phyloP scores from a whole-genome alignment of 2,888 invertebrate species.

The Acronicta leporina region DNA sequence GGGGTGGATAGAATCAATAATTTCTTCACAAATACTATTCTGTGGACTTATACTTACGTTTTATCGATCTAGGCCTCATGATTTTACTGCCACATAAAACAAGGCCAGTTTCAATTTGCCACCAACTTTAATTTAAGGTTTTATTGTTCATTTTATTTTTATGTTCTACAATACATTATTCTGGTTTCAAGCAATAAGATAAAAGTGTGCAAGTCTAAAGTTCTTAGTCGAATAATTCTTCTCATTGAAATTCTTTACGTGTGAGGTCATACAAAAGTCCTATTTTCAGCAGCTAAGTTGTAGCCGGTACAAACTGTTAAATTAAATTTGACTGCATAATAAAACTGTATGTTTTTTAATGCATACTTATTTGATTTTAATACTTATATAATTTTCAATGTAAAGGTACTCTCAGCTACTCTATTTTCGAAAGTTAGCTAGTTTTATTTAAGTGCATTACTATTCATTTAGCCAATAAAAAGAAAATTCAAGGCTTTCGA shows the following conservation, averaged over 20 bases:
- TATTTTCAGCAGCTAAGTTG: constrained; percentile 4
- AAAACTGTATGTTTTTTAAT: constrained; percentile 5
- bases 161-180: constrained; percentile 11
- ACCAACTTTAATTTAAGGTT: constrained; percentile 38
- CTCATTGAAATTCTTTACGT: neutral
- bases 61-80: constrained; percentile 31
- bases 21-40: constrained; percentile 26
- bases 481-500: constrained; percentile 17
- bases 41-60: constrained; percentile 29
- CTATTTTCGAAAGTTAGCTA: constrained; percentile 24
- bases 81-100: constrained; percentile 39
- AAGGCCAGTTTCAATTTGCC: constrained; percentile 37
- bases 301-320: constrained; percentile 4
- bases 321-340: constrained; percentile 24
- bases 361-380: constrained; percentile 1
- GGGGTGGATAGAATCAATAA: constrained; percentile 37
- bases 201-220: constrained; percentile 25
- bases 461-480: neutral
- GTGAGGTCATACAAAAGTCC: constrained; percentile 30
- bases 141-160: constrained; percentile 15
- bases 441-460: neutral
- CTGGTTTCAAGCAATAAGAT: constrained; percentile 35
- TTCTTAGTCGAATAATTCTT: constrained; percentile 9
- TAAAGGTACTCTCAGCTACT: constrained; percentile 13
- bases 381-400: constrained; percentile 1